These are phyloP conservation scores for Cyclina sinensis DNA, from an alignment of 1,140 invertebrate species.

Conservation along the genomic window DNA sequence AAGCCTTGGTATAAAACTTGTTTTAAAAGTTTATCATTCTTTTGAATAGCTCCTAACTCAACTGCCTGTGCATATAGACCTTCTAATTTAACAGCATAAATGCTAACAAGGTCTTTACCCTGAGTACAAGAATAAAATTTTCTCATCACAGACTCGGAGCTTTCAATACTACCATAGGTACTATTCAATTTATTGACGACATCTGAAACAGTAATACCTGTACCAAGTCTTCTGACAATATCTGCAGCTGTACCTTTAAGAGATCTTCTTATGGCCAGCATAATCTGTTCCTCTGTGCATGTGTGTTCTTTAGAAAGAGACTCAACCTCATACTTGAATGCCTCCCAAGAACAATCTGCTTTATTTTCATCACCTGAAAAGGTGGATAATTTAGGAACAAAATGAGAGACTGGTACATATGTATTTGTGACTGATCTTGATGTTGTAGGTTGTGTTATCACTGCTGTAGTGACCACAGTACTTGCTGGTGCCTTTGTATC, in stretches of 20 bases:
- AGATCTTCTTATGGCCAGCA: not conserved
- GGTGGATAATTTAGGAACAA: not conserved
- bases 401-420: too few species aligned
- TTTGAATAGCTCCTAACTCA: not conserved
- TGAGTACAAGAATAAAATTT: slow-evolving; percentile 31
- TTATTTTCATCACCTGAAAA: slow-evolving; percentile 9
- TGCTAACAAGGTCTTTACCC: not conserved
- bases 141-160: not conserved
- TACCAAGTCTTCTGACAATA: slow-evolving; percentile 6
- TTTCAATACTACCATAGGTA: slow-evolving; percentile 18
- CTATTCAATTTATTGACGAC: slow-evolving; percentile 23
- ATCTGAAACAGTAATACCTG: not conserved
- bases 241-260: not conserved
- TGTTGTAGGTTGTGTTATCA: too few species aligned
- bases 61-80: slow-evolving; percentile 42
- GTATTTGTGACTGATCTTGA: too few species aligned
- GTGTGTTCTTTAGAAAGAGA: not conserved
- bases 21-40: slow-evolving; percentile 11
- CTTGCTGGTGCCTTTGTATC: too few species aligned
- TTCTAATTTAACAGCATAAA: slow-evolving; percentile 5
- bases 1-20: slow-evolving; percentile 3
- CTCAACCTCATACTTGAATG: slow-evolving; percentile 11
- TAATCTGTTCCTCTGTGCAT: slow-evolving; percentile 4
- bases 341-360: not conserved
- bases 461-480: too few species aligned